Percentiles rank a stretch among this genome's conserved stretches.
These are phyloP conservation scores for Synanthedon myopaeformis DNA, from an alignment of 2,888 invertebrate genomes.

Conservation along the genomic window DNA sequence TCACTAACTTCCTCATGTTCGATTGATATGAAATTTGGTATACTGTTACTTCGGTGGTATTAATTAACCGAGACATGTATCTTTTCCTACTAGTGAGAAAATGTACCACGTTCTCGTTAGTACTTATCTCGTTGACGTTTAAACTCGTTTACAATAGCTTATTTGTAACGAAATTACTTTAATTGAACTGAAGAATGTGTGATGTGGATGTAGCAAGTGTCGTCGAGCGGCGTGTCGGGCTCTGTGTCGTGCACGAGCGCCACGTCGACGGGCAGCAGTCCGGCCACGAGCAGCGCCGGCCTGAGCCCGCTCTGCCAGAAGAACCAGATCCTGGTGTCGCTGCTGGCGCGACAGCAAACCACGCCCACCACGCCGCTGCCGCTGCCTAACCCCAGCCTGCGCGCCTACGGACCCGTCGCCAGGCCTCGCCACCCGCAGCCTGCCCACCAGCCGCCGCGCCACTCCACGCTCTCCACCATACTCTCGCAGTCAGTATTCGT, in stretches of 20 bases:
- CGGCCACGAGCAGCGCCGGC: slow-evolving; percentile 40
- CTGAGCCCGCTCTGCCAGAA: slow-evolving; percentile 82
- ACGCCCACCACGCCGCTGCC: slow-evolving; percentile 76
- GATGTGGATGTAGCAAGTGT: slow-evolving; percentile 46
- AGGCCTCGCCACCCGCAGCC: slow-evolving; percentile 21
- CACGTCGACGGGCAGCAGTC: slow-evolving; percentile 43
- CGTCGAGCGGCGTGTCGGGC: slow-evolving; percentile 65
- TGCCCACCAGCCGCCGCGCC: slow-evolving; percentile 6
- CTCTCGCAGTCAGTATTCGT: slow-evolving; percentile 21
- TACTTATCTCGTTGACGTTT: too few relatives aligned
- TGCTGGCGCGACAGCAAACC: slow-evolving; percentile 81
- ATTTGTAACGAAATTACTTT: too few relatives aligned
- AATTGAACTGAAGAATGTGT: too few relatives aligned
- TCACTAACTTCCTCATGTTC: too few relatives aligned
- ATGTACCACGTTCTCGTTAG: too few relatives aligned
- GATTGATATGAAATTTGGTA: too few relatives aligned
- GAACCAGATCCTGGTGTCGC: slow-evolving; percentile 86
- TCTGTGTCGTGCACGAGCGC: slow-evolving; percentile 51
- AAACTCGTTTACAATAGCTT: too few relatives aligned
- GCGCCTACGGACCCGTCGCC: slow-evolving; percentile 19
- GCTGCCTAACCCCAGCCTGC: slow-evolving; percentile 76
- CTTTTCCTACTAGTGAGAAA: too few relatives aligned
- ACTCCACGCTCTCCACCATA: slow-evolving; percentile 37
- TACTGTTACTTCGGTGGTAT: too few relatives aligned
- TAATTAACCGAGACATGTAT: too few relatives aligned